phyloP scores from a whole-genome alignment of 2,797 vertebrate species.

The Rhinoraja longicauda region DNA sequence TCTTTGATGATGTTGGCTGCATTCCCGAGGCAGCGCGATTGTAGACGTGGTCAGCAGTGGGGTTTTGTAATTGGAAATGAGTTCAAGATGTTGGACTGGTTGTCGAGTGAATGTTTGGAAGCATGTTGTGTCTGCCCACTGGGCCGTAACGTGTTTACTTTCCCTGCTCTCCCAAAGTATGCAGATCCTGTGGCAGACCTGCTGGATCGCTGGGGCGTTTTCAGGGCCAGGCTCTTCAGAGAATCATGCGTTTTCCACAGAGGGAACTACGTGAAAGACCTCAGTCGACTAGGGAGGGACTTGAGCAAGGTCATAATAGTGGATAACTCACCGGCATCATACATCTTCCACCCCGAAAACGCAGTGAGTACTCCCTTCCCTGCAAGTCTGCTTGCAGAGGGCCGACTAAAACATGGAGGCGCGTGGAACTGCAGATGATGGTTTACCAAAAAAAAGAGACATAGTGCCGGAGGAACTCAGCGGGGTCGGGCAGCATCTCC shows the following conservation, averaged over 20 bases:
- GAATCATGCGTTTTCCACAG: constrained; percentile 98
- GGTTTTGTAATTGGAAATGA: too few relatives aligned
- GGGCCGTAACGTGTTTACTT: not conserved
- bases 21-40: too few relatives aligned
- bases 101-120: not conserved
- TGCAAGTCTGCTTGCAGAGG: not conserved
- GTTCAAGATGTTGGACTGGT: not conserved
- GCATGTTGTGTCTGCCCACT: not conserved
- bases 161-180: constrained; percentile 62
- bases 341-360: constrained; percentile 98
- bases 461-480: too few relatives aligned
- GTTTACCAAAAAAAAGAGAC: too few relatives aligned
- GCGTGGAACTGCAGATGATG: too few relatives aligned
- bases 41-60: too few relatives aligned
- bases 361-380: constrained; percentile 70
- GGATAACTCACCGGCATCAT: constrained; percentile 97
- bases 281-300: constrained; percentile 89
- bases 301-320: constrained; percentile 93
- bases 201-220: constrained; percentile 93
- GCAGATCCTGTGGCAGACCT: constrained; percentile 96
- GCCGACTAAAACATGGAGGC: not conserved
- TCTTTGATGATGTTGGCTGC: too few relatives aligned
- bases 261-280: constrained; percentile 97
- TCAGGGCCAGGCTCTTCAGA: constrained; percentile 88
- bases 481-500: too few relatives aligned